Percentiles rank a stretch among this genome's conserved stretches.
Conservation (phyloP, 2,113 vertebrate species). For the Hyperopisus bebe region DNA sequence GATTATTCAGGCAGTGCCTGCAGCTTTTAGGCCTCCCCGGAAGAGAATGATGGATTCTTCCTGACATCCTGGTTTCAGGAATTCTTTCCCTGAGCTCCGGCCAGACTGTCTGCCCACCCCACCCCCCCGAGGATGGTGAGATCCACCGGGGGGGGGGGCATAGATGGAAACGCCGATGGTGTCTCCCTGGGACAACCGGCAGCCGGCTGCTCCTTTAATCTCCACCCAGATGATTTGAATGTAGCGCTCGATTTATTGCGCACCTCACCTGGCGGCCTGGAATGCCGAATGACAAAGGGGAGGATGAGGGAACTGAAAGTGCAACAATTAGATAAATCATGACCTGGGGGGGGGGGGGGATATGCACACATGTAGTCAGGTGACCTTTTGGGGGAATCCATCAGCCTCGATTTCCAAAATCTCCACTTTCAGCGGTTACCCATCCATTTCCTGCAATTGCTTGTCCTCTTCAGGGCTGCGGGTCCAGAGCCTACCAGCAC, state of each 20-base stretch:
- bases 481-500: not conserved
- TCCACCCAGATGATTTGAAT: not conserved
- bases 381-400: not conserved
- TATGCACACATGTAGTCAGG: not conserved
- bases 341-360: not conserved
- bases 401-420: not conserved
- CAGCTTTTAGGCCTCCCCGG: not conserved
- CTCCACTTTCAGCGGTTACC: not conserved
- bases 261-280: not conserved
- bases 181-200: not conserved
- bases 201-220: not conserved
- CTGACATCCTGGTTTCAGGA: conserved; percentile 15
- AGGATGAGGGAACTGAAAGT: not conserved
- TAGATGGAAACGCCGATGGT: not conserved
- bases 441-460: not conserved
- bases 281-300: not conserved
- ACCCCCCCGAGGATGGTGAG: not conserved
- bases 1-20: conserved; percentile 24
- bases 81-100: conserved; percentile 7
- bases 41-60: not conserved
- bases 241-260: not conserved
- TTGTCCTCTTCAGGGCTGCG: not conserved
- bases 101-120: not conserved
- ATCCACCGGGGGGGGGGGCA: not conserved
- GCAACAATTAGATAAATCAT: not conserved